phyloP scores from a whole-genome alignment of 2,888 invertebrate species.

The Drosophila peninsularis region DNA sequence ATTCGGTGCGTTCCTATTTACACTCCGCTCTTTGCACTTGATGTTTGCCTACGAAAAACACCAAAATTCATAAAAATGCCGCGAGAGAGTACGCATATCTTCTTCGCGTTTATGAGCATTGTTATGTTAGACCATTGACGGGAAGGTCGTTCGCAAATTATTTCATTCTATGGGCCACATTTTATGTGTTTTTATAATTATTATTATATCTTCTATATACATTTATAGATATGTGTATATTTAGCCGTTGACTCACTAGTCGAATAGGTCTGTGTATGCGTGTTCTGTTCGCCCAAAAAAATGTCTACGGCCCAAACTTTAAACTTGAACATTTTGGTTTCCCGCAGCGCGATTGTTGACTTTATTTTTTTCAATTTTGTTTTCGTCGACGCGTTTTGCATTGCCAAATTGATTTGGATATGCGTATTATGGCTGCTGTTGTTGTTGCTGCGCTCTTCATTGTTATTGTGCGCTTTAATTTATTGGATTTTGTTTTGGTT shows the following conservation, averaged over 20 bases:
- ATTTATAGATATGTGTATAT: not conserved
- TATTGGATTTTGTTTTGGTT: constrained; percentile 41
- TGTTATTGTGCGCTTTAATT: constrained; percentile 45
- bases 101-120: constrained; percentile 5
- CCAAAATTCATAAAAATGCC: constrained; percentile 21
- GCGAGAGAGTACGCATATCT: constrained; percentile 29
- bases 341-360: constrained; percentile 63
- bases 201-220: constrained; percentile 19
- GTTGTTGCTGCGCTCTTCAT: constrained; percentile 5
- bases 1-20: constrained; percentile 14
- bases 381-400: constrained; percentile 71
- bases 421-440: constrained; percentile 28
- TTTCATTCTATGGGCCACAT: constrained; percentile 35
- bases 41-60: constrained; percentile 22
- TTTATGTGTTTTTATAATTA: constrained; percentile 45
- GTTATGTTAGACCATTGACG: constrained; percentile 21
- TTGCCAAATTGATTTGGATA: constrained; percentile 66
- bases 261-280: constrained; percentile 10
- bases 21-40: constrained; percentile 20
- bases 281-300: constrained; percentile 46
- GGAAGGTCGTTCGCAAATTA: constrained; percentile 54
- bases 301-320: constrained; percentile 46
- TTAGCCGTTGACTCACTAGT: constrained; percentile 47
- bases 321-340: constrained; percentile 65
- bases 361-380: constrained; percentile 21